Conservation (phyloP, 2,113 vertebrate species). For the Poicephalus meyeri region DNA sequence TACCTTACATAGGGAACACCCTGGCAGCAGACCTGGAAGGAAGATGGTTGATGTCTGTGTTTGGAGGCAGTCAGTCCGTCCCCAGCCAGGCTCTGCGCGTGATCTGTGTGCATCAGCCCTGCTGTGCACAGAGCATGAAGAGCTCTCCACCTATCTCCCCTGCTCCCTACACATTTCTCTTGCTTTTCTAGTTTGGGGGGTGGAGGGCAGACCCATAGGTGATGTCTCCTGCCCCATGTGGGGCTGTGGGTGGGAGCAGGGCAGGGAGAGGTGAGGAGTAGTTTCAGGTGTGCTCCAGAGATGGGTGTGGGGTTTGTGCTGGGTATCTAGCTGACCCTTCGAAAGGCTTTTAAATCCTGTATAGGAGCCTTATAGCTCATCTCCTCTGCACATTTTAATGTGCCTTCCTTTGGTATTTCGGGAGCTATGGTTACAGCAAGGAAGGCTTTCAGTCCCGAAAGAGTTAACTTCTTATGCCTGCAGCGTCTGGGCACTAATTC, state of each 20-base stretch:
- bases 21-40: background rate
- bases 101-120: fast-evolving
- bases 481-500: background rate
- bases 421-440: background rate
- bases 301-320: fast-evolving
- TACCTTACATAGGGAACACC: fast-evolving
- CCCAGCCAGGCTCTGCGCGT: fast-evolving
- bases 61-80: fast-evolving
- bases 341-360: background rate
- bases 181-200: fast-evolving
- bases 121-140: background rate
- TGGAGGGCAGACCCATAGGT: background rate
- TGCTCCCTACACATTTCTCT: fast-evolving
- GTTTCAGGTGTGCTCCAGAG: background rate
- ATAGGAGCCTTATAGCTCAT: background rate
- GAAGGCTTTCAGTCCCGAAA: background rate
- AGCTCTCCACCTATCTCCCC: fast-evolving
- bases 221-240: fast-evolving
- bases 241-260: background rate
- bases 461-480: background rate
- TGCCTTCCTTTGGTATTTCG: background rate
- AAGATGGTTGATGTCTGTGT: fast-evolving
- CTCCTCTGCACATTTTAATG: fast-evolving
- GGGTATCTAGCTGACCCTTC: background rate
- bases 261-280: background rate